Percentiles rank a stretch among this genome's conserved stretches.
Evolutionary conservation across 2,113 vertebrate genomes (phyloP).

Genomic region (Monarcha castaneiventris): DNA sequence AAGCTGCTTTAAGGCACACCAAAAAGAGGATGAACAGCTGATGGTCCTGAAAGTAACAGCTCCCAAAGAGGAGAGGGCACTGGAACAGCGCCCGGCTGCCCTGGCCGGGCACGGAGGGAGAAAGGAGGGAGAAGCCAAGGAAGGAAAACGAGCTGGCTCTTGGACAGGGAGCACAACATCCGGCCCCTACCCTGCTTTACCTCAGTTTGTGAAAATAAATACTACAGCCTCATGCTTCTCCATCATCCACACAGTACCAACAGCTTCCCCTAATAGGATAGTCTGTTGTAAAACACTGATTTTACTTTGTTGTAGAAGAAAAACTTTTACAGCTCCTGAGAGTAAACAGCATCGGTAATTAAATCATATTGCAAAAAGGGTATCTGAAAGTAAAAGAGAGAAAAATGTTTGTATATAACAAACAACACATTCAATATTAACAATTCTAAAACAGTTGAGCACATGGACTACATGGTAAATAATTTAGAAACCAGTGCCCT

Average conservation of each 20-base stretch:
- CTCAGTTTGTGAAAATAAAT: fast-evolving
- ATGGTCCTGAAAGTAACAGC: constrained; percentile 65
- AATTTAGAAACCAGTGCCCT: constrained; percentile 54
- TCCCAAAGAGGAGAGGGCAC: background rate
- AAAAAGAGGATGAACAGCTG: background rate
- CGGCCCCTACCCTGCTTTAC: background rate
- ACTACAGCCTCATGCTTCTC: background rate
- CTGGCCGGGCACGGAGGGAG: background rate
- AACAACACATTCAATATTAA: constrained; percentile 49
- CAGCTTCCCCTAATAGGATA: background rate
- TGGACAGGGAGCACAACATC: background rate
- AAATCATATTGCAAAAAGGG: background rate
- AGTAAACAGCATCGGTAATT: background rate
- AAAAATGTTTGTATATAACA: background rate
- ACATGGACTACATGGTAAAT: constrained; percentile 43
- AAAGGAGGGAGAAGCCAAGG: no score
- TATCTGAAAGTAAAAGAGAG: background rate
- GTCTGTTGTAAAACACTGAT: background rate
- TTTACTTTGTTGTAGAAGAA: background rate
- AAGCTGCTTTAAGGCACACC: background rate
- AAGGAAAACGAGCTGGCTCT: background rate
- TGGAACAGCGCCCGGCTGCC: background rate
- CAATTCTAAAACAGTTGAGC: constrained; percentile 37
- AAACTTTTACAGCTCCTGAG: background rate
- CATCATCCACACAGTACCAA: background rate